Evolutionary conservation across 1,140 invertebrate species (phyloP).

Genomic region (Dufourea novaeangliae): DNA sequence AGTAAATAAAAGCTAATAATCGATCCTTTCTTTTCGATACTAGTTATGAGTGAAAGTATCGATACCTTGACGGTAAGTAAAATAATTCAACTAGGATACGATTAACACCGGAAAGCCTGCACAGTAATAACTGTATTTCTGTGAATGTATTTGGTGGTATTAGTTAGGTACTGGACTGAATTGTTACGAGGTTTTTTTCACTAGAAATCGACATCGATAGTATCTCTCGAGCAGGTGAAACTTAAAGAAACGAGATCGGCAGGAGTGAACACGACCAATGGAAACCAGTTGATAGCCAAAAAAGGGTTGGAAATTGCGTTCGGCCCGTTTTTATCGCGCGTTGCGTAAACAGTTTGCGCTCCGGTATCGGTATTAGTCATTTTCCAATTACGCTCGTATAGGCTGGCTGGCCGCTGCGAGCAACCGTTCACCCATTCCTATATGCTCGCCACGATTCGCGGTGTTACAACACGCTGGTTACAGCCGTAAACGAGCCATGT

Average conservation of each 20-base stretch:
- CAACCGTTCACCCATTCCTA: not conserved
- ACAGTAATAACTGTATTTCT: too few species aligned
- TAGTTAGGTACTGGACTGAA: too few species aligned
- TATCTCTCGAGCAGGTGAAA: constrained; percentile 17
- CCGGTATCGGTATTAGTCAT: constrained; percentile 36
- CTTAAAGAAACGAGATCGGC: not conserved
- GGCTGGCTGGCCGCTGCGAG: not conserved
- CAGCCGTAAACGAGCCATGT: constrained; percentile 7
- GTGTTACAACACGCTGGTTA: constrained; percentile 6
- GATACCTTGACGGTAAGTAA: too few species aligned
- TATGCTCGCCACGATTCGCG: not conserved
- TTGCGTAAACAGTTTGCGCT: constrained; percentile 38
- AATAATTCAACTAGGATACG: too few species aligned
- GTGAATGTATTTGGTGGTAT: too few species aligned
- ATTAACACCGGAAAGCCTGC: too few species aligned
- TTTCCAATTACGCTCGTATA: constrained; percentile 47
- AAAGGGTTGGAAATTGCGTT: constrained; percentile 43
- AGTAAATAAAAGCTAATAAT: too few species aligned
- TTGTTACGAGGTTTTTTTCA: too few species aligned
- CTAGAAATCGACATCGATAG: too few species aligned
- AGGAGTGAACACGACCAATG: not conserved
- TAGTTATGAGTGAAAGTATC: too few species aligned
- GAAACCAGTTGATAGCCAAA: constrained; percentile 38
- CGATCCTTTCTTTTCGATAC: too few species aligned
- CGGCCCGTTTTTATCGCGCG: constrained; percentile 18